Percentiles rank a stretch among this genome's conserved stretches.
Conservation (phyloP, 2,888 invertebrate genomes). For the Tenthredo notha region DNA sequence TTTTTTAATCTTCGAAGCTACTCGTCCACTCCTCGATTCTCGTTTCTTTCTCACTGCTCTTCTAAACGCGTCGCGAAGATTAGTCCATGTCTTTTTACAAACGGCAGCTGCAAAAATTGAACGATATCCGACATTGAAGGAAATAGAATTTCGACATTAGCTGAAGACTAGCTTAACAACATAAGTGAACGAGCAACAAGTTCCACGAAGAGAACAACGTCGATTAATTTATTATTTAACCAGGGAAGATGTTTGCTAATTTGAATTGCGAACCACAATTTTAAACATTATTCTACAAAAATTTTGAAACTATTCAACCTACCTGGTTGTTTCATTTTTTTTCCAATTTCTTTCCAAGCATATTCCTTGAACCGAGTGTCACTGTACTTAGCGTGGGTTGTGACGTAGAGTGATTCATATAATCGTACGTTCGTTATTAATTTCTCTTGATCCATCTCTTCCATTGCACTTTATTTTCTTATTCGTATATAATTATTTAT, state of each 20-base stretch:
- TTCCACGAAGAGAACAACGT: too few relatives aligned
- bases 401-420: background rate
- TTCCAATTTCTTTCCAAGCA: slow-evolving; percentile 22
- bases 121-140: background rate
- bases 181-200: too few relatives aligned
- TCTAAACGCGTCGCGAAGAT: slow-evolving; percentile 53
- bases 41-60: slow-evolving; percentile 53
- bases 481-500: background rate
- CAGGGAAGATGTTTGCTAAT: background rate
- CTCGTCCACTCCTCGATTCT: slow-evolving; percentile 54
- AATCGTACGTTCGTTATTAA: background rate
- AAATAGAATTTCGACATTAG: background rate
- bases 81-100: slow-evolving; percentile 53
- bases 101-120: slow-evolving; percentile 15
- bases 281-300: slow-evolving; percentile 46
- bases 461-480: background rate
- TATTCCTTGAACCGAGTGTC: background rate
- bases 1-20: slow-evolving; percentile 55
- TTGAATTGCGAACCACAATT: background rate
- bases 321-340: slow-evolving; percentile 14
- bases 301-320: background rate
- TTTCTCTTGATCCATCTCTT: too few relatives aligned
- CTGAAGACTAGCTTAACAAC: too few relatives aligned
- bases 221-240: background rate
- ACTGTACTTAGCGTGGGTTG: background rate